Evolutionary conservation across 2,888 invertebrate genomes (phyloP).

Genomic region (Campoletis raptor): DNA sequence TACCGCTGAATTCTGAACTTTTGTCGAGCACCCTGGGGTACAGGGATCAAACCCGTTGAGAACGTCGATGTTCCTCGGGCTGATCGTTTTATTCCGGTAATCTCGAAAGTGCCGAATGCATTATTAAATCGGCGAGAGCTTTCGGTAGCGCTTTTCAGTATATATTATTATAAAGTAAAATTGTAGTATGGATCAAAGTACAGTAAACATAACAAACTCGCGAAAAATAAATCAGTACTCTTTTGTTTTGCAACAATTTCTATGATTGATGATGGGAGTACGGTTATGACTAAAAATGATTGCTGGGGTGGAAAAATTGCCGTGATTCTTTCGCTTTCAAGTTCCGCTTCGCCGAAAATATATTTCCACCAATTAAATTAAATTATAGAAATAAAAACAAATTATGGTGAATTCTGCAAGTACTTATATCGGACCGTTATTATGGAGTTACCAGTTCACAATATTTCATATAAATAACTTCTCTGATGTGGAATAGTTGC

Average conservation of each 20-base stretch:
- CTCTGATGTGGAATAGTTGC: neutral
- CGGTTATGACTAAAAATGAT: neutral
- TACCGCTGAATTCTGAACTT: constrained; percentile 16
- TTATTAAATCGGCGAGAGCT: constrained; percentile 73
- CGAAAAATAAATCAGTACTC: neutral
- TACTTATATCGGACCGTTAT: neutral
- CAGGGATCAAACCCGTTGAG: constrained; percentile 32
- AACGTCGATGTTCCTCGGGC: constrained; percentile 47
- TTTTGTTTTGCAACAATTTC: neutral
- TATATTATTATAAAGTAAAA: neutral
- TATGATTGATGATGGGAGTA: neutral
- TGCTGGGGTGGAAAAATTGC: neutral
- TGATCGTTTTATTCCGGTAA: constrained; percentile 73
- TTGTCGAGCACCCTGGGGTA: neutral
- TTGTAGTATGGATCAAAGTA: neutral
- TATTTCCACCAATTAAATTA: too few species aligned
- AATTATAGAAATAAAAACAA: too few species aligned
- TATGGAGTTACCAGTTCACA: neutral
- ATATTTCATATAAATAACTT: neutral
- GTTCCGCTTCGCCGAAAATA: too few species aligned
- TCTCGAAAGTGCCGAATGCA: constrained; percentile 78
- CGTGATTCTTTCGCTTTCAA: too few species aligned
- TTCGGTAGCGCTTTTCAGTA: constrained; percentile 22
- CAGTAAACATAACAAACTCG: neutral
- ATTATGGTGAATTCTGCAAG: too few species aligned